Evolutionary conservation across 2,888 invertebrate species (phyloP), one percentile per base, ranked within the genome.

Genomic region (Cephus pygmeus): DNA sequence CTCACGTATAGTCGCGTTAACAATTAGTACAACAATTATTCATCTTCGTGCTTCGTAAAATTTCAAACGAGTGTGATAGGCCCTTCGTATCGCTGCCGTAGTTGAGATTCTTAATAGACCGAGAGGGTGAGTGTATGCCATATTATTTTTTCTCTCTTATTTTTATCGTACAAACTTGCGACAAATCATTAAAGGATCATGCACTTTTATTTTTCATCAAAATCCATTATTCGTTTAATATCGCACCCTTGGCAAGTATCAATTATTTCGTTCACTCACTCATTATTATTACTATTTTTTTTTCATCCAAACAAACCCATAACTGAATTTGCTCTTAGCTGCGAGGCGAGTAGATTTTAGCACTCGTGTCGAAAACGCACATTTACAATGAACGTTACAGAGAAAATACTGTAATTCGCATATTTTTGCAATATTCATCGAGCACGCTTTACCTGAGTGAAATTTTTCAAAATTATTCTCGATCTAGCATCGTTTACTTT

Each of bases 11-110:
- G 84, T 83, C 86, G 85, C 84, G 84, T 85, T 85, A 87, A 89
- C 88, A 87, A 89, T 88, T 85, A 86, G 86, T 88, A 87, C 86
- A 89, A 80, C 84, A 80, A 85, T 82, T 69, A 33, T 75, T 75
- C 40, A 30, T 68, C 34, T 68, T 75, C 69, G 69, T 76, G 71
- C 73, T 76, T 56, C 69, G 69, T 35, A 31, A 71, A 31, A 71
- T 71, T 71, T 71, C 71, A 71, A 71, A 30, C 71, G 33, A 71
- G 71, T 71, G 71, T 71, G 71, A 71, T 71, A 71, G 71, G 71
- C 71, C 71, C 34, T 71, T 71, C 71, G 33, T 71, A 34, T 71
- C 71, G 71, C 71, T 34, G 71, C 71, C 71, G 6, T 31, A 31
- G 31, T 34, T 34, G 23, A 56, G 23, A 56, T 56, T 56, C 23